Conservation (phyloP, 2,113 vertebrate species). For the Spheniscus mendiculus region DNA sequence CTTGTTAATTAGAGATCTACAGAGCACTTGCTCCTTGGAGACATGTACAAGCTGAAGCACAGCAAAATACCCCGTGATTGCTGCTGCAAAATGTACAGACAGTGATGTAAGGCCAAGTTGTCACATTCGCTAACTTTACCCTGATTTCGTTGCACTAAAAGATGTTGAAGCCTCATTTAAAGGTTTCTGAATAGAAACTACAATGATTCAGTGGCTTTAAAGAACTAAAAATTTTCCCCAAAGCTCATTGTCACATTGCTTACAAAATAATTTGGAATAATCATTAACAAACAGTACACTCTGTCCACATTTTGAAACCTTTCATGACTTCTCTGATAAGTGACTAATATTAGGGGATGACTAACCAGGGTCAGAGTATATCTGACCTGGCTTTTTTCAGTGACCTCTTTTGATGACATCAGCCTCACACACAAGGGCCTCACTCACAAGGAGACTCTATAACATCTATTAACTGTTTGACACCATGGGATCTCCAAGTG, state of each 20-base stretch:
- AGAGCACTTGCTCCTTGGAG: background rate
- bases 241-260: background rate
- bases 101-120: background rate
- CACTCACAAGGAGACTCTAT: background rate
- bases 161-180: background rate
- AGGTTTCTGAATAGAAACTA: background rate
- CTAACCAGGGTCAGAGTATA: background rate
- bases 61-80: background rate
- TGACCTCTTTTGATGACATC: background rate
- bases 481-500: background rate
- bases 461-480: background rate
- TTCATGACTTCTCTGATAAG: background rate
- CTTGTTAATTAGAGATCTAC: background rate
- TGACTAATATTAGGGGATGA: background rate
- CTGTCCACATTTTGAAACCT: background rate
- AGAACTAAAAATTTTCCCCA: background rate
- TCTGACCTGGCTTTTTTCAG: background rate
- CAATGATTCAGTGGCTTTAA: background rate
- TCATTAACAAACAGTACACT: background rate
- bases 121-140: background rate
- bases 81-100: background rate
- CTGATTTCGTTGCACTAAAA: background rate
- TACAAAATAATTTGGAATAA: background rate
- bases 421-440: background rate
- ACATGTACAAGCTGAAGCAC: background rate